Evolutionary conservation across 2,888 invertebrate species (phyloP).

Genomic region (Apamea anceps): DNA sequence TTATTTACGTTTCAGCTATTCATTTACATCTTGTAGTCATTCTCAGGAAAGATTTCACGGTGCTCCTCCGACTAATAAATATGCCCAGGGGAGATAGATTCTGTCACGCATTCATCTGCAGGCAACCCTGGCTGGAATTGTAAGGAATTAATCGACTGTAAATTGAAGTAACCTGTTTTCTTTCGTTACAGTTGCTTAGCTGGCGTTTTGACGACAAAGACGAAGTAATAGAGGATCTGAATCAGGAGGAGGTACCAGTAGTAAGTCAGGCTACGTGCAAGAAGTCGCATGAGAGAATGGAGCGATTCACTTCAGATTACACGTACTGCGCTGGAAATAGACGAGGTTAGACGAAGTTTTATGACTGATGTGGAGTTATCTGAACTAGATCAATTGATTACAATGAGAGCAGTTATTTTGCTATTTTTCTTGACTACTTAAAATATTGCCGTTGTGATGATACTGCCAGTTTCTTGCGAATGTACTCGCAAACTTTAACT

Average conservation of each 20-base stretch:
- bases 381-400: neutral
- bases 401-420: neutral
- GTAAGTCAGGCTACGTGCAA: slow-evolving; percentile 24
- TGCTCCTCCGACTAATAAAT: neutral
- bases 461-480: too few species aligned
- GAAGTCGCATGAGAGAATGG: slow-evolving; percentile 6
- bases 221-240: slow-evolving; percentile 17
- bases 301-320: slow-evolving; percentile 81
- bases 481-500: too few species aligned
- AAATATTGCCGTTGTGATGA: too few species aligned
- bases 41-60: neutral
- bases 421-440: neutral
- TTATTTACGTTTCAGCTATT: neutral
- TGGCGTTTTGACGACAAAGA: slow-evolving; percentile 28
- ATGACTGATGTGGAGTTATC: neutral
- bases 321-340: slow-evolving; percentile 89
- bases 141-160: neutral
- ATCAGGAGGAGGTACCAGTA: slow-evolving; percentile 24
- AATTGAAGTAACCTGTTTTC: neutral
- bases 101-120: neutral
- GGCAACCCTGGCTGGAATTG: neutral
- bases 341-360: slow-evolving; percentile 76
- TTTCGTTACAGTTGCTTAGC: slow-evolving; percentile 26
- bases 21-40: neutral
- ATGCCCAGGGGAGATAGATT: neutral